These are phyloP conservation scores for Resseliella maxima DNA, from an alignment of 2,888 invertebrate species.

Conservation along the genomic window DNA sequence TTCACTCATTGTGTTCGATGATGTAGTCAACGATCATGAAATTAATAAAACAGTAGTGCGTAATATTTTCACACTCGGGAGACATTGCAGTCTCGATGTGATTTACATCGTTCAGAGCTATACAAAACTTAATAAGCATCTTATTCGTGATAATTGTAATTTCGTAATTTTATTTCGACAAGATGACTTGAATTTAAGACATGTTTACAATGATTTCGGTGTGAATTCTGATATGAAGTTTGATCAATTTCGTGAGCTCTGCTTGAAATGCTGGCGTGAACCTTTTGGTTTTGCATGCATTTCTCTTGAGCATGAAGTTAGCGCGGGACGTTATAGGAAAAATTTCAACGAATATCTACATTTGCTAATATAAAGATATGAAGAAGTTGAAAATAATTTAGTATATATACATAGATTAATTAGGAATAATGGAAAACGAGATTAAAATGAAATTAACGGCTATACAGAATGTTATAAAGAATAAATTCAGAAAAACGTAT, in stretches of 20 bases:
- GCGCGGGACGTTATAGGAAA: not conserved
- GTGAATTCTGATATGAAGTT: slow-evolving; percentile 60
- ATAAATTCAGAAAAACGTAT: no score
- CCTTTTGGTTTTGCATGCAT: not conserved
- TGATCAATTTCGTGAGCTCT: not conserved
- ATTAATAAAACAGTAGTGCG: slow-evolving; percentile 61
- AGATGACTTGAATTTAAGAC: slow-evolving; percentile 62
- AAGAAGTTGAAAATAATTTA: no score
- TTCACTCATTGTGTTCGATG: slow-evolving; percentile 62
- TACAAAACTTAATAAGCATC: slow-evolving; percentile 62
- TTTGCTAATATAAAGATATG: no score
- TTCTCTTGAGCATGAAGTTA: not conserved
- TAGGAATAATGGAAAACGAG: no score
- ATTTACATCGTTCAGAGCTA: slow-evolving; percentile 60
- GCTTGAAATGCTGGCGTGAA: not conserved
- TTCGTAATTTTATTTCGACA: slow-evolving; percentile 63
- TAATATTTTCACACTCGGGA: slow-evolving; percentile 61
- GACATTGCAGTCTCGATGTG: slow-evolving; percentile 62
- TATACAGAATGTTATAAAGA: no score
- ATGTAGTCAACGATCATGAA: slow-evolving; percentile 61
- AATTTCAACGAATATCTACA: not conserved
- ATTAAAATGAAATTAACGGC: no score
- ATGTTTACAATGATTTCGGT: slow-evolving; percentile 58
- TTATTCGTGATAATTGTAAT: slow-evolving; percentile 62
- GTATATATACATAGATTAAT: no score